Evolutionary conservation across 2,797 vertebrate species (phyloP).

Genomic region (Crocodylus rhombifer): DNA sequence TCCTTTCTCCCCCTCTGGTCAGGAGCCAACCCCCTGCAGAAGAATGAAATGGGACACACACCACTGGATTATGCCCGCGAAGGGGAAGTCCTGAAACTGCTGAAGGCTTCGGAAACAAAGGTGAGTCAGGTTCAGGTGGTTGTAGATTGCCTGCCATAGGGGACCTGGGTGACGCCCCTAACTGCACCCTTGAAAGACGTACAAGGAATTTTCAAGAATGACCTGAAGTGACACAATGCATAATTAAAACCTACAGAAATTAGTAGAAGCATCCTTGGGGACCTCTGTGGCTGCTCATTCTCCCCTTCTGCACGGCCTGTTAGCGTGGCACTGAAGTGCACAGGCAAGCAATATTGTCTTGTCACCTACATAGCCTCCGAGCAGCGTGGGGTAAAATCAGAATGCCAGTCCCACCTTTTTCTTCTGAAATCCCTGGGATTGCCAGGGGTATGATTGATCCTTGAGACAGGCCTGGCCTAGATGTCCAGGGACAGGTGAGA

Average conservation of each 20-base stretch:
- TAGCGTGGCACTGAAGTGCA: neutral
- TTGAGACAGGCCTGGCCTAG: neutral
- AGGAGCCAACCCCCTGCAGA: conserved; percentile 94
- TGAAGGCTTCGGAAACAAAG: conserved; percentile 89
- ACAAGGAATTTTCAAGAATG: neutral
- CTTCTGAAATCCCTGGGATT: neutral
- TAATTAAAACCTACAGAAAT: accelerated
- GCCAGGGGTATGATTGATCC: too few species aligned
- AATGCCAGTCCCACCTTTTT: neutral
- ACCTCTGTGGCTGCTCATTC: accelerated
- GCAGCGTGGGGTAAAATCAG: neutral
- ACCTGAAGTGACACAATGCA: accelerated
- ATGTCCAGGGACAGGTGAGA: neutral
- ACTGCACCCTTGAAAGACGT: neutral
- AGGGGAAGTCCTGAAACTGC: conserved; percentile 87
- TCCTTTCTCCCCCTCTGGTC: conserved; percentile 34
- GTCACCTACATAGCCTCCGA: neutral
- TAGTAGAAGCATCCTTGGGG: neutral
- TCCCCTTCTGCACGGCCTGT: neutral
- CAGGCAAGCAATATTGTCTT: accelerated
- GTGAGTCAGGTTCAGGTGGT: conserved; percentile 72
- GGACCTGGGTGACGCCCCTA: too few species aligned
- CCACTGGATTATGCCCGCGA: conserved; percentile 91
- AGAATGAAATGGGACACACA: conserved; percentile 92
- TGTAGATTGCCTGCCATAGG: neutral